Percentiles rank a stretch among this genome's conserved stretches.
These are phyloP conservation scores for Sebastes trivittatus DNA, from an alignment of 2,797 vertebrate species.

Conservation along the genomic window DNA sequence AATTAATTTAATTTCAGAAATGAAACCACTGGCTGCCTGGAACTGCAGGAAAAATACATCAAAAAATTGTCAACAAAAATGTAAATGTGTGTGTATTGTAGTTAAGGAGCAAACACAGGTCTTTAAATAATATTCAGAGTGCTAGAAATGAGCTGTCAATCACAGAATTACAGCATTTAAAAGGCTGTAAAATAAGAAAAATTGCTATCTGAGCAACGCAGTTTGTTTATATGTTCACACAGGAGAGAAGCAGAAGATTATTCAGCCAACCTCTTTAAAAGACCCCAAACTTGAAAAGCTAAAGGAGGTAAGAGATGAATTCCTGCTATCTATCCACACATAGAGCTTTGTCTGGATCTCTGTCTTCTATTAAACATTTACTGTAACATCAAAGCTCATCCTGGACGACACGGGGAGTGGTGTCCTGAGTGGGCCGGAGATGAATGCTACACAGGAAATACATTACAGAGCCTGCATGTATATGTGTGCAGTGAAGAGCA, in stretches of 20 bases:
- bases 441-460: constrained; percentile 46
- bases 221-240: constrained; percentile 29
- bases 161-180: background rate
- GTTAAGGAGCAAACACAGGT: background rate
- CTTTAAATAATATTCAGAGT: background rate
- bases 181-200: background rate
- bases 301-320: constrained; percentile 80
- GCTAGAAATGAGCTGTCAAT: background rate
- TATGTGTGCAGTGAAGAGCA: constrained; percentile 28
- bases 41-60: background rate
- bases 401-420: background rate
- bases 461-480: constrained; percentile 26
- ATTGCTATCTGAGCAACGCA: background rate
- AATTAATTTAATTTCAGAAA: background rate
- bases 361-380: constrained; percentile 21
- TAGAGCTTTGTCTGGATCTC: background rate
- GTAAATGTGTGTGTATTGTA: background rate
- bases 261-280: constrained; percentile 81
- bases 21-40: background rate
- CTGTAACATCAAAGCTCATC: constrained; percentile 4
- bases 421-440: constrained; percentile 3
- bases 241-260: constrained; percentile 86
- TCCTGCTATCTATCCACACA: background rate
- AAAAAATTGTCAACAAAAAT: background rate
- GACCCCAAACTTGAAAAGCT: constrained; percentile 85